Percentiles rank a stretch among this genome's conserved stretches.
Evolutionary conservation across 35 echinoderm and acorn worm species (phyloP).

Genomic region (Ptychodera flava): DNA sequence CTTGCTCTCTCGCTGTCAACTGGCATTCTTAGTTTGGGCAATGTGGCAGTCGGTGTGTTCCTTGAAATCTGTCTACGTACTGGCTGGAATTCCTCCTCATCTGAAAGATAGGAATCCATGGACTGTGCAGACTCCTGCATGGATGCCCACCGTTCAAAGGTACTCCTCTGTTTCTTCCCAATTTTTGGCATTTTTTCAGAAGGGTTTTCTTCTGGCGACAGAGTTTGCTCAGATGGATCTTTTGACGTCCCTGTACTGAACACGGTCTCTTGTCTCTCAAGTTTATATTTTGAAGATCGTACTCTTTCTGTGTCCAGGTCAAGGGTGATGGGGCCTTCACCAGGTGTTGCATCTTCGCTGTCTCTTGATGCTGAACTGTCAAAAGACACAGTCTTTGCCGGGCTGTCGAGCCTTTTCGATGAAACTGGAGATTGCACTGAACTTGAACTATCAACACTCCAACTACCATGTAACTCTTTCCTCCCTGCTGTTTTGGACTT

Average conservation of each 20-base stretch:
- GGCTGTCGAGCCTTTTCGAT: too few species aligned
- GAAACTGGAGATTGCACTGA: too few species aligned
- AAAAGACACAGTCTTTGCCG: background rate
- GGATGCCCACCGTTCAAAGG: conserved; percentile 82
- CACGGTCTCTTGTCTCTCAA: conserved; percentile 10
- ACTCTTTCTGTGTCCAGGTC: conserved; percentile 13
- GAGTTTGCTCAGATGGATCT: background rate
- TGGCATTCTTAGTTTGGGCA: background rate
- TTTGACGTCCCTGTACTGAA: background rate
- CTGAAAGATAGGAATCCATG: background rate
- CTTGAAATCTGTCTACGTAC: conserved; percentile 59
- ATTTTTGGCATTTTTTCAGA: background rate
- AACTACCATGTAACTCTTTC: too few species aligned
- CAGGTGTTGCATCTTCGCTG: background rate
- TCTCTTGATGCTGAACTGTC: background rate
- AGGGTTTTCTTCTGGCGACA: background rate
- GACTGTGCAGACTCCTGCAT: conserved; percentile 44
- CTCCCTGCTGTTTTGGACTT: too few species aligned
- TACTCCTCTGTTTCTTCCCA: conserved; percentile 43
- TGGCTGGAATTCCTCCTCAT: conserved; percentile 37
- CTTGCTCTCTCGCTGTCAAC: background rate
- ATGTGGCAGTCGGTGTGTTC: background rate
- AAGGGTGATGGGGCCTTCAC: conserved; percentile 16
- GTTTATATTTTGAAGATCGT: background rate
- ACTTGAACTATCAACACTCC: too few species aligned